These are phyloP conservation scores for Cheilosia vulpina DNA, from an alignment of 2,888 invertebrate genomes.

Conservation along the genomic window DNA sequence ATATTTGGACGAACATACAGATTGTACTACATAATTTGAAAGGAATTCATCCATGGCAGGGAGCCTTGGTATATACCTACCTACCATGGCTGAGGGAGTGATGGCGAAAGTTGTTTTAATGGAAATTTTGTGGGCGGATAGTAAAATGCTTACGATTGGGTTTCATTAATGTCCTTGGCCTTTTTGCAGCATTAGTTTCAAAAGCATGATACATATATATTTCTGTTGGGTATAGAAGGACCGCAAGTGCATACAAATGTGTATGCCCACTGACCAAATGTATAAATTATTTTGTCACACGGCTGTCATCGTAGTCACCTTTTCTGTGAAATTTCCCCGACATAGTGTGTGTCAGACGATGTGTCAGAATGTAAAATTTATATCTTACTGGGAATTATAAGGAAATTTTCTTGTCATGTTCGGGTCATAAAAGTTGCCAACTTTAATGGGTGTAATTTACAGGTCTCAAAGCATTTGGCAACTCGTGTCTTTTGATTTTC, in stretches of 20 bases:
- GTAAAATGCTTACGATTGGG: conserved; percentile 57
- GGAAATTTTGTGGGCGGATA: conserved; percentile 47
- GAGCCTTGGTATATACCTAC: background rate
- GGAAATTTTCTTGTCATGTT: conserved; percentile 77
- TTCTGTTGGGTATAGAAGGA: background rate
- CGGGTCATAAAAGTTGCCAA: conserved; percentile 80
- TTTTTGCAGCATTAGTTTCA: conserved; percentile 17
- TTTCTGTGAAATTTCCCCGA: conserved; percentile 29
- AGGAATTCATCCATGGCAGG: conserved; percentile 39
- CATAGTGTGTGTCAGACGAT: conserved; percentile 80
- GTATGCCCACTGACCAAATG: too few species aligned
- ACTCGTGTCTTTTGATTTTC: background rate
- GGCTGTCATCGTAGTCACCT: conserved; percentile 19
- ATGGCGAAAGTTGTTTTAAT: conserved; percentile 39
- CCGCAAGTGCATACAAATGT: too few species aligned
- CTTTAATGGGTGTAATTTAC: conserved; percentile 78
- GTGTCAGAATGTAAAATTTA: conserved; percentile 81
- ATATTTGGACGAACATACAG: conserved; percentile 55
- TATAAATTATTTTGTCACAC: background rate
- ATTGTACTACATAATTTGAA: conserved; percentile 28
- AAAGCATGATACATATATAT: background rate
- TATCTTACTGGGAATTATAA: conserved; percentile 73
- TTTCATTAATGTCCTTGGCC: conserved; percentile 52
- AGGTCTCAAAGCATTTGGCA: conserved; percentile 38
- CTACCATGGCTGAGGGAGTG: background rate